Evolutionary conservation across 1,140 invertebrate genomes (phyloP).

Genomic region (Euwallacea fornicatus): DNA sequence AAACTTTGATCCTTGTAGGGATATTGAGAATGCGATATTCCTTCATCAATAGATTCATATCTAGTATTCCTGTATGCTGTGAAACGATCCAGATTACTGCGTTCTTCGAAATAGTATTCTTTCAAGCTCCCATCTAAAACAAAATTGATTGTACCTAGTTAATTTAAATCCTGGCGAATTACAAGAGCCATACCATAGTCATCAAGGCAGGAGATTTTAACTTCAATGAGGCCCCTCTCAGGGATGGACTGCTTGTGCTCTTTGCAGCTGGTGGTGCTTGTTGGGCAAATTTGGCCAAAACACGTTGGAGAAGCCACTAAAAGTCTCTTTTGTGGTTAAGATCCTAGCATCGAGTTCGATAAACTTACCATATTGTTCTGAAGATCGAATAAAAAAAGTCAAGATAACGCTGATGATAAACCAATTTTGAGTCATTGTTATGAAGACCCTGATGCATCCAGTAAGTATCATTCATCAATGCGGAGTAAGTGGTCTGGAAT

Average conservation of each 20-base stretch:
- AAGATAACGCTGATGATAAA: too few species aligned
- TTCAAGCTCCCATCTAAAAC: constrained; percentile 31
- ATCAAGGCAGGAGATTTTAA: constrained; percentile 42
- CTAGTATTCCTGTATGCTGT: constrained; percentile 36
- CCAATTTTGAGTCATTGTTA: too few species aligned
- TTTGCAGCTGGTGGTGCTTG: constrained; percentile 38
- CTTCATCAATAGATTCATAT: constrained; percentile 29
- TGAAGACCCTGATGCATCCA: too few species aligned
- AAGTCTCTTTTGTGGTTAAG: not conserved
- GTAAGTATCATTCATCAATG: too few species aligned
- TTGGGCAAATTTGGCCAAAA: constrained; percentile 40
- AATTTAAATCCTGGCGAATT: not conserved
- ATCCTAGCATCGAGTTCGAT: not conserved
- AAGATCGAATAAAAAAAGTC: not conserved
- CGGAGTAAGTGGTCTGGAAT: too few species aligned
- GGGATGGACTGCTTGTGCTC: constrained; percentile 35
- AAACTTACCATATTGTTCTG: constrained; percentile 1
- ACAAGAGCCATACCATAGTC: constrained; percentile 21
- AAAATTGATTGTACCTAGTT: not conserved
- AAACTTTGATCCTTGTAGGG: not conserved
- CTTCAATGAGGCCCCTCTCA: constrained; percentile 33
- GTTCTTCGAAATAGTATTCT: constrained; percentile 36
- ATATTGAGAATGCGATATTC: constrained; percentile 10
- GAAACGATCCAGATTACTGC: constrained; percentile 26
- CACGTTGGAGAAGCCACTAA: constrained; percentile 28